A percentile compares a stretch with the other conserved stretches of the same genome.
Evolutionary conservation across 2,888 invertebrate species (phyloP).

Genomic region (Petrolisthes cinctipes): DNA sequence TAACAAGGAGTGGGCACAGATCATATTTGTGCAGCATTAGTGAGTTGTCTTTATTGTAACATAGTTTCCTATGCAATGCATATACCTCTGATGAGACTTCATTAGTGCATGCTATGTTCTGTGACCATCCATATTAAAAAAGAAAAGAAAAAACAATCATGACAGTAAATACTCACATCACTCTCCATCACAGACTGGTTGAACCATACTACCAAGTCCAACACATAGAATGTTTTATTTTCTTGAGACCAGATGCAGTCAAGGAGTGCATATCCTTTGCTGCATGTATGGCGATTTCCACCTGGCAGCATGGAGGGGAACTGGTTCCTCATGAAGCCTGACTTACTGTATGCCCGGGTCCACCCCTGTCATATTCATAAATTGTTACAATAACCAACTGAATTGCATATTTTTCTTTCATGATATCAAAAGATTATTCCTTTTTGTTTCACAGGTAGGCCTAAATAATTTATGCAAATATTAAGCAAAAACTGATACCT

Average conservation of each 20-base stretch:
- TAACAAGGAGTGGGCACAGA: too few species aligned
- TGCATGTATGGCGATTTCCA: conserved; percentile 75
- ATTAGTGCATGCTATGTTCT: neutral
- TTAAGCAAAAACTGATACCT: too few species aligned
- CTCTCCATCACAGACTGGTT: conserved; percentile 79
- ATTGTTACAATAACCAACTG: neutral
- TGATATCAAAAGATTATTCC: neutral
- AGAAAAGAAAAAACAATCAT: too few species aligned
- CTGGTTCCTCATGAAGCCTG: conserved; percentile 49
- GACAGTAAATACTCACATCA: conserved; percentile 75
- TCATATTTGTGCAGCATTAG: too few species aligned
- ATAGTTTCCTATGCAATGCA: too few species aligned
- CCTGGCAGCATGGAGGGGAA: conserved; percentile 81
- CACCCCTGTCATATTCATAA: conserved; percentile 42
- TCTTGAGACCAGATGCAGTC: conserved; percentile 84
- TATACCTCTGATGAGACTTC: neutral
- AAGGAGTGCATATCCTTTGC: conserved; percentile 74
- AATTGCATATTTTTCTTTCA: neutral
- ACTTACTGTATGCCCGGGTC: conserved; percentile 54
- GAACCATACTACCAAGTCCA: conserved; percentile 89
- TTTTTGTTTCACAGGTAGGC: too few species aligned
- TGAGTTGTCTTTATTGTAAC: too few species aligned
- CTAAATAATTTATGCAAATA: too few species aligned
- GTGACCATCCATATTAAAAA: too few species aligned
- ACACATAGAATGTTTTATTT: conserved; percentile 78